Conservation (phyloP, 1,140 invertebrate species). For the Oscheius sp. region DNA sequence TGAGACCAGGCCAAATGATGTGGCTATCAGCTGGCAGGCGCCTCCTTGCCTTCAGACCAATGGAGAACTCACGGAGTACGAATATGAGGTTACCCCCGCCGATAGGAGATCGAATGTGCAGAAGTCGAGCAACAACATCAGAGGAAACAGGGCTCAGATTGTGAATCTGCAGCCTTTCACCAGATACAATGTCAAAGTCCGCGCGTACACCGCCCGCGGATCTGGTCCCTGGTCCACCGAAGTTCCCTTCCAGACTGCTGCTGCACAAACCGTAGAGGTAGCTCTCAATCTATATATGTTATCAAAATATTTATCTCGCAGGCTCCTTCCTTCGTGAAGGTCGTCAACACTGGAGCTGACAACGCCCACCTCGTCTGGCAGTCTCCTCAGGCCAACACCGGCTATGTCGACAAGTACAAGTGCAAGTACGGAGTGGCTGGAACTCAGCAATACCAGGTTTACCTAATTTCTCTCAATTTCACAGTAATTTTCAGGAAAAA, state of each 20-base stretch:
- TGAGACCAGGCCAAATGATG: conserved; percentile 40
- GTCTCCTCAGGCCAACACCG: conserved; percentile 44
- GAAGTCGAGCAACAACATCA: conserved; percentile 50
- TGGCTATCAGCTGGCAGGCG: conserved; percentile 57
- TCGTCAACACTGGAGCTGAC: conserved; percentile 52
- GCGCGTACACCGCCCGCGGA: conserved; percentile 54
- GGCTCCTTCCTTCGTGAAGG: conserved; percentile 41
- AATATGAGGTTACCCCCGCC: conserved; percentile 55
- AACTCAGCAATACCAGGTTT: conserved; percentile 40
- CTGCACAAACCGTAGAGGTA: conserved; percentile 12
- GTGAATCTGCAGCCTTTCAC: conserved; percentile 46
- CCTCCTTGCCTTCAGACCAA: conserved; percentile 52
- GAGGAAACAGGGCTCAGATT: conserved; percentile 51
- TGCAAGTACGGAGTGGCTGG: conserved; percentile 52
- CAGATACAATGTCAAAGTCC: conserved; percentile 50
- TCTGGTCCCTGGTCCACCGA: conserved; percentile 59
- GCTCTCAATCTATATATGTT: background rate
- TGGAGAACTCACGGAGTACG: conserved; percentile 59
- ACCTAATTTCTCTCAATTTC: background rate
- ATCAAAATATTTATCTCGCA: background rate
- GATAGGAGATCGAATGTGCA: conserved; percentile 44
- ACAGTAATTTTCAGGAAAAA: conserved; percentile 29
- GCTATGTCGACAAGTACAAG: conserved; percentile 56
- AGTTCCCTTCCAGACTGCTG: conserved; percentile 51
- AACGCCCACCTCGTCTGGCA: conserved; percentile 60